Base-by-base conservation (phyloP, 2,888 invertebrate species). In the Galerucella calmariensis region DNA sequence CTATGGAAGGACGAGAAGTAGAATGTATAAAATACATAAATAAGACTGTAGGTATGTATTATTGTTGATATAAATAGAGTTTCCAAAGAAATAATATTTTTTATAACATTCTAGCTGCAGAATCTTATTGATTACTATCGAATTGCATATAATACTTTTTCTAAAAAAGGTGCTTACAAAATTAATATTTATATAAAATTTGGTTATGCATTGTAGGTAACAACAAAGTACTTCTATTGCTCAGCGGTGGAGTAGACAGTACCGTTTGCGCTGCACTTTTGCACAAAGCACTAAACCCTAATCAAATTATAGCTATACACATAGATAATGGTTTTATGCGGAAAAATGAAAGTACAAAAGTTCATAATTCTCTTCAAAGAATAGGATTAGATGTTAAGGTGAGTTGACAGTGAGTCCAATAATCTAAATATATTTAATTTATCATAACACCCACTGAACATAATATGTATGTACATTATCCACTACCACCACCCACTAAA, bases 321-420 rank as follows among this genome's bases (percentile, higher is more conserved):
- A 96, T 99, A 83, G 98, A 99, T 88, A 99, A 99, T 87, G 99
- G 99, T 70, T 99, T 99, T 87, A 98, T 99, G 98, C 92, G 99
- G 79, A 97, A 97, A 88, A 93, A 95, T 82, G 99, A 99, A 88
- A 97, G 97, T 83, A 91, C 92, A 11, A 81, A 82, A 72, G 85
- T 85, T 12, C 82, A 83, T 67, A 79, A 78, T 67, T 83, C 84
- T 11, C 71, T 85, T 67, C 82, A 82, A 69, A 85, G 84, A 75
- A 79, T 85, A 63, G 85, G 85, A 9, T 74, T 85, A 27, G 80
- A 80, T 63, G 72, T 88, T 75, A 93, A 93, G 88, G 94, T 94
- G 76, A 70, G 62, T 73, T 5, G 41, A 53, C 8, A 41, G 16
- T 6, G 6, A 51, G 14, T 48, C 4, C 2, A 48, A 12, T 11